Conservation (phyloP, 2,888 invertebrate species). For the Temnothorax rugatulus region DNA sequence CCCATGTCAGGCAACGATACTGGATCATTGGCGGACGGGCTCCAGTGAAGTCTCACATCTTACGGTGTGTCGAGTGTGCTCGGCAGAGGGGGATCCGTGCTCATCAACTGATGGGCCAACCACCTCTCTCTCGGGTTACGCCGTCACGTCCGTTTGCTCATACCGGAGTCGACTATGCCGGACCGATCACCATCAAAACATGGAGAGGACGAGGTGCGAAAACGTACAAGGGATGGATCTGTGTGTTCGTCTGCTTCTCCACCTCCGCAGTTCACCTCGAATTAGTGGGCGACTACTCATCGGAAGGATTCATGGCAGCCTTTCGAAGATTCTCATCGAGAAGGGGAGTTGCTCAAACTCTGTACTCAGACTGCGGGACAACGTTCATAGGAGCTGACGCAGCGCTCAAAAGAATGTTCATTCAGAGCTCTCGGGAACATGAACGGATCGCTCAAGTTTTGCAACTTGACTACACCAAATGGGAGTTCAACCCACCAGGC, state of each 20-base stretch:
- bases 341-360: background rate
- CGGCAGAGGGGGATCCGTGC: constrained; percentile 11
- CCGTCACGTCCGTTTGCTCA: constrained; percentile 61
- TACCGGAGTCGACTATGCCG: constrained; percentile 68
- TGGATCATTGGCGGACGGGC: constrained; percentile 70
- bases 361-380: background rate
- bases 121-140: constrained; percentile 58
- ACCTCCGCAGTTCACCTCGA: background rate
- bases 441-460: background rate
- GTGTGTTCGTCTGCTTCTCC: constrained; percentile 58
- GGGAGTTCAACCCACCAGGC: background rate
- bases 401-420: background rate
- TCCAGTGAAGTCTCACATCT: constrained; percentile 52
- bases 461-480: background rate
- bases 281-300: background rate
- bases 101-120: constrained; percentile 64
- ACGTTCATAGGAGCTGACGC: background rate
- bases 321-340: background rate
- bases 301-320: background rate
- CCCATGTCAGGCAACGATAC: constrained; percentile 25
- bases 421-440: background rate
- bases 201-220: constrained; percentile 49
- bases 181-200: constrained; percentile 58
- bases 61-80: background rate
- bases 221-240: constrained; percentile 61